A percentile compares a stretch with the other conserved stretches of the same genome.
These are phyloP conservation scores for Rhyacophila evoluta DNA, from an alignment of 2,888 invertebrate genomes.

Conservation along the genomic window DNA sequence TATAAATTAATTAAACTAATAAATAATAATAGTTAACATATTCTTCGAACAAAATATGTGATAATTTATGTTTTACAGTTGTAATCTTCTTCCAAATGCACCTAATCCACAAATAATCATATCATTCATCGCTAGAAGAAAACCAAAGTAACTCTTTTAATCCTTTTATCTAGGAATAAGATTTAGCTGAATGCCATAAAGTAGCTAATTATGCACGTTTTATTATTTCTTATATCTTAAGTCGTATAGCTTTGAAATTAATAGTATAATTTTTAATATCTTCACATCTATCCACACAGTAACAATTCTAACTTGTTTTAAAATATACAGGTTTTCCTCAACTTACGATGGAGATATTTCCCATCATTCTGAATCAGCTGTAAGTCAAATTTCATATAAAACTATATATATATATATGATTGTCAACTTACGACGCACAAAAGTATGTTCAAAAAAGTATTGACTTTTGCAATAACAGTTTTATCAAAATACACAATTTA, in stretches of 20 bases:
- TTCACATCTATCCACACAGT: too few species aligned
- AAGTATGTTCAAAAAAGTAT: too few species aligned
- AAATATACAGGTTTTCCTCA: too few species aligned
- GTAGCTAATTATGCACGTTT: not conserved
- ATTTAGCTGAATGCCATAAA: not conserved
- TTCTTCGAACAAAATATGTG: constrained; percentile 18
- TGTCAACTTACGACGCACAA: too few species aligned
- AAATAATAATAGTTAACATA: not conserved
- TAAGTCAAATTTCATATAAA: too few species aligned
- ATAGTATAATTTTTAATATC: too few species aligned
- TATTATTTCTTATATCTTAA: not conserved
- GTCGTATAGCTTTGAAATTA: not conserved
- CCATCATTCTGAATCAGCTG: too few species aligned
- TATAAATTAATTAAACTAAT: constrained; percentile 5
- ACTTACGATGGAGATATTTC: too few species aligned
- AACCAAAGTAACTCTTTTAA: not conserved
- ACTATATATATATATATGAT: too few species aligned
- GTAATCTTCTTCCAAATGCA: constrained; percentile 7
- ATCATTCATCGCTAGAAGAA: not conserved
- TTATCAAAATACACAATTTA: too few species aligned
- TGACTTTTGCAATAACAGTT: too few species aligned
- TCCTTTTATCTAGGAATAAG: not conserved
- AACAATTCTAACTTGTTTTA: too few species aligned
- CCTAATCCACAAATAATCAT: not conserved
- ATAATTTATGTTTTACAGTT: not conserved